phyloP scores from a whole-genome alignment of 2,888 invertebrate genomes.

The Yponomeuta malinellus region DNA sequence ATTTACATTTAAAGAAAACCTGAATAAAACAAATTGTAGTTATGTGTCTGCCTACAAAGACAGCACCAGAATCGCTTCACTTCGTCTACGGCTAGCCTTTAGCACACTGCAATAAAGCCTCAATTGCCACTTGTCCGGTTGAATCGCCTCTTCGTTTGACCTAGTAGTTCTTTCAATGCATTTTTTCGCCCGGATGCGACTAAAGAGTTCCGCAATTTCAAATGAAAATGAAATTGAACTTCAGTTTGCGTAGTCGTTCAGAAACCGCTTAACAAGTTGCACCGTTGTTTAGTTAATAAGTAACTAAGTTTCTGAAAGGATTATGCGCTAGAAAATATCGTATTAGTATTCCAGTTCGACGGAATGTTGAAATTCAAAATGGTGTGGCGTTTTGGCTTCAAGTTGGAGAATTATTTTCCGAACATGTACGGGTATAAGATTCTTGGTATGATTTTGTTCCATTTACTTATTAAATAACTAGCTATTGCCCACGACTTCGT shows the following conservation, averaged over 20 bases:
- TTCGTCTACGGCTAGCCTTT: not conserved
- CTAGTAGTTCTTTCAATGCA: not conserved
- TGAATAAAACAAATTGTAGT: too few relatives aligned
- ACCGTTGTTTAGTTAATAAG: too few relatives aligned
- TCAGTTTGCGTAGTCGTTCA: not conserved
- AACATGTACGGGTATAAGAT: conserved; percentile 51
- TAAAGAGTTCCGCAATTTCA: not conserved
- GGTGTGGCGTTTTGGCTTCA: conserved; percentile 37
- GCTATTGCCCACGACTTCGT: too few relatives aligned
- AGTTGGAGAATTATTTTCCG: conserved; percentile 43
- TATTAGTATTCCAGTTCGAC: not conserved
- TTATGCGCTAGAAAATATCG: too few relatives aligned
- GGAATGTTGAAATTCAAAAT: conserved; percentile 25
- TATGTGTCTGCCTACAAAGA: too few relatives aligned
- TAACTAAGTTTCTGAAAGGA: too few relatives aligned
- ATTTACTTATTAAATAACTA: not conserved
- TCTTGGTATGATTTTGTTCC: conserved; percentile 37
- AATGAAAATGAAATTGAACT: conserved; percentile 1
- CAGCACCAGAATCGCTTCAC: not conserved
- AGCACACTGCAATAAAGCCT: not conserved
- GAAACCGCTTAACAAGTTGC: too few relatives aligned
- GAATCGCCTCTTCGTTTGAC: not conserved
- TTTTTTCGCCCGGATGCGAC: not conserved
- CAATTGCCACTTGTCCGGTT: not conserved
- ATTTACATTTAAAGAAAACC: too few relatives aligned